Evolutionary conservation across 2,113 vertebrate species (phyloP).

Genomic region (Corydoras maculifer): DNA sequence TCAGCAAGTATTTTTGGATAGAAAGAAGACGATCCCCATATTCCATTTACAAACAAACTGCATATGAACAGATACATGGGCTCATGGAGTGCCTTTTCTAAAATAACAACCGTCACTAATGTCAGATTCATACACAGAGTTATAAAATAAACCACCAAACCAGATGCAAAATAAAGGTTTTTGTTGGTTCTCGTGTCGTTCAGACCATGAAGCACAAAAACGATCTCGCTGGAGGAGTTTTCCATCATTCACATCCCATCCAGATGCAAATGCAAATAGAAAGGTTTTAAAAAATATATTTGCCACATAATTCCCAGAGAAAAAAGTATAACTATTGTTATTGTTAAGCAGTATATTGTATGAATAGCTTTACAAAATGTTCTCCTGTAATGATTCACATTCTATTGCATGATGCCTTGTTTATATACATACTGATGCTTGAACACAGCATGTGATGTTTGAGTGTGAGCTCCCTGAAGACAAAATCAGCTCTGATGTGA

Average conservation of each 20-base stretch:
- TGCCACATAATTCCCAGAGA: too few species aligned
- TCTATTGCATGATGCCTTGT: too few species aligned
- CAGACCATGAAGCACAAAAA: conserved; percentile 26
- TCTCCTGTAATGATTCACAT: too few species aligned
- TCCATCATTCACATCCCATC: conserved; percentile 7
- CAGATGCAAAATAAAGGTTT: conserved; percentile 23
- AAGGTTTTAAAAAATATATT: too few species aligned
- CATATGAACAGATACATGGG: conserved; percentile 38
- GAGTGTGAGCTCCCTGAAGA: too few species aligned
- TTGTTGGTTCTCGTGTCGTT: conserved; percentile 20
- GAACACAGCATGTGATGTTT: too few species aligned
- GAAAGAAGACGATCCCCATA: conserved; percentile 54
- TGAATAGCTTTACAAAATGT: too few species aligned
- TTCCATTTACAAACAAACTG: conserved; percentile 34
- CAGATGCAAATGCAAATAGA: not conserved
- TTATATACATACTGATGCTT: too few species aligned
- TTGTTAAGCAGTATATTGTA: too few species aligned
- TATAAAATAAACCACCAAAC: conserved; percentile 18
- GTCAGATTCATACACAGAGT: conserved; percentile 24
- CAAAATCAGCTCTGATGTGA: too few species aligned
- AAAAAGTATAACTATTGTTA: too few species aligned
- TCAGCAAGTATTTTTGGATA: conserved; percentile 57
- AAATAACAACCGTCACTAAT: conserved; percentile 6
- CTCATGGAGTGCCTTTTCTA: conserved; percentile 33
- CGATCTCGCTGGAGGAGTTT: conserved; percentile 23